These are phyloP conservation scores for Aphaenogaster ashmeadi DNA, from an alignment of 1,140 invertebrate genomes.

Conservation along the genomic window DNA sequence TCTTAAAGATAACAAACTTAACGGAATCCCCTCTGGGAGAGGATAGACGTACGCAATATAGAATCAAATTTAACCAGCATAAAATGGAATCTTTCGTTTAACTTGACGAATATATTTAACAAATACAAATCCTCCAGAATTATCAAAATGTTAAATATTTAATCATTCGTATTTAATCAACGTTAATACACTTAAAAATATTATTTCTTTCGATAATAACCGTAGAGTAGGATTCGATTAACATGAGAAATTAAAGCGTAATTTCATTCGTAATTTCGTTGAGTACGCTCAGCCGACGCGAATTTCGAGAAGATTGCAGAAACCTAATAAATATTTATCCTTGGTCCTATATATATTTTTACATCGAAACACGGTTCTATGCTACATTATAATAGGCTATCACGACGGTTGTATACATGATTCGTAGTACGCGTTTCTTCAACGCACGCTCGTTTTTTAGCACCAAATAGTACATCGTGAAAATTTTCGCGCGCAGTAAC, in stretches of 20 bases:
- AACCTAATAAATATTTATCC: conserved; percentile 7
- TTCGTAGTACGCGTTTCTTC: conserved; percentile 27
- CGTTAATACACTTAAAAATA: conserved; percentile 4
- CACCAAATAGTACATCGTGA: conserved; percentile 37
- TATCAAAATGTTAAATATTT: conserved; percentile 33
- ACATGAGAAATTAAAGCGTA: background rate
- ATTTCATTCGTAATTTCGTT: background rate
- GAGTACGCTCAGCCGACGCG: background rate
- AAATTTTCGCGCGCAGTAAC: conserved; percentile 6
- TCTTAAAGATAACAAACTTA: conserved; percentile 54
- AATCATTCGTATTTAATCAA: conserved; percentile 22
- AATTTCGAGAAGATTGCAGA: conserved; percentile 23
- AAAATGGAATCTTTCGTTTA: conserved; percentile 13
- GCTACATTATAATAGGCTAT: conserved; percentile 36
- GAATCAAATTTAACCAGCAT: conserved; percentile 24
- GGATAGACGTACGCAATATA: conserved; percentile 11
- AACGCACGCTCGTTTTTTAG: conserved; percentile 34
- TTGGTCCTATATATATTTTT: conserved; percentile 33
- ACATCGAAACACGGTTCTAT: conserved; percentile 10
- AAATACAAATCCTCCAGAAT: conserved; percentile 16
- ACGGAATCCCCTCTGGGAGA: background rate
- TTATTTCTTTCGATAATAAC: background rate
- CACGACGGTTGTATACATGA: conserved; percentile 24
- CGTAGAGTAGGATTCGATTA: background rate
- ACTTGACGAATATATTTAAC: background rate